These are phyloP conservation scores for Helicoverpa armigera DNA, from an alignment of 1,140 invertebrate species.

Conservation along the genomic window DNA sequence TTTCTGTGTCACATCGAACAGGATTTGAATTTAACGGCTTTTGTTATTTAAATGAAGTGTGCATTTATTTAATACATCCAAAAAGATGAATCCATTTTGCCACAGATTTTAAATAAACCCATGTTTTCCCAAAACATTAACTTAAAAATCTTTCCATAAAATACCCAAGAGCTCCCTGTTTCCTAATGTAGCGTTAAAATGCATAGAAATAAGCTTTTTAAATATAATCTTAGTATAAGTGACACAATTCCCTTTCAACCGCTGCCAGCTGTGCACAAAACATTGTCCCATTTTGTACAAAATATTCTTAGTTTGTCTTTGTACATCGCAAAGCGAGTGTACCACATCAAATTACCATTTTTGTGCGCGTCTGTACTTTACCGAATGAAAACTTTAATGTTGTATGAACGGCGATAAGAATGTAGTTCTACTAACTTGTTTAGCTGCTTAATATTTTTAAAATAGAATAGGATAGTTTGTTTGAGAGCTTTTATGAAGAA, in stretches of 20 bases:
- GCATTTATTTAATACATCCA: no score
- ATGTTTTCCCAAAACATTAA: no score
- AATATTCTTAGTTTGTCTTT: slow-evolving; percentile 47
- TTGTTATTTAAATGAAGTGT: no score
- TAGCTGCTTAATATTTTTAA: background rate
- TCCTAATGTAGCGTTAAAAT: background rate
- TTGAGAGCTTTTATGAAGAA: no score
- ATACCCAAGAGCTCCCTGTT: no score
- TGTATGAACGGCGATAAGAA: slow-evolving; percentile 42
- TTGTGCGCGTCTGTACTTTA: slow-evolving; percentile 39
- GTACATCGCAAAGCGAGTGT: slow-evolving; percentile 43
- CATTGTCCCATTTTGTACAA: slow-evolving; percentile 24
- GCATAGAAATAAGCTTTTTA: background rate
- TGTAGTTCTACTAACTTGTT: slow-evolving; percentile 14
- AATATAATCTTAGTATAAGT: background rate
- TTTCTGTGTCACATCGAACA: no score
- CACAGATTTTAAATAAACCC: no score
- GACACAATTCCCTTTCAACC: background rate
- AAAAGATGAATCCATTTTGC: no score
- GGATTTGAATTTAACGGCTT: no score
- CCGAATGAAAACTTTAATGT: slow-evolving; percentile 50
- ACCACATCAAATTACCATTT: slow-evolving; percentile 51
- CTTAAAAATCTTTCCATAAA: no score
- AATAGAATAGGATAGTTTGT: no score
- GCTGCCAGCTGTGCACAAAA: slow-evolving; percentile 17